Evolutionary conservation across 2,113 vertebrate genomes (phyloP), one percentile per base, ranked within the genome.

Genomic region (Pangasianodon gigas): DNA sequence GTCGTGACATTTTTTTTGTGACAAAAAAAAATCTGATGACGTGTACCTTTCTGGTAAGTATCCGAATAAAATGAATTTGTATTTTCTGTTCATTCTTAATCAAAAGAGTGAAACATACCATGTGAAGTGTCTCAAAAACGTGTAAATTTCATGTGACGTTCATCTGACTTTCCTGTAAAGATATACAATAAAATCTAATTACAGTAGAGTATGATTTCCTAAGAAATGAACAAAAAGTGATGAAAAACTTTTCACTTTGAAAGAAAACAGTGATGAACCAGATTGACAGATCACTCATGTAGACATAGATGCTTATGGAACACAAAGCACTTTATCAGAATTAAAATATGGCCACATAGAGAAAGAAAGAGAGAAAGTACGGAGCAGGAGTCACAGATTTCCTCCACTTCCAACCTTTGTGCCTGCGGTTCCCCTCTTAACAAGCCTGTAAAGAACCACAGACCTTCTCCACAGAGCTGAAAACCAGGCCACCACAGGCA

Each of bases 391-490:
- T 87, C 69, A 44, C 60, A 71, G 62, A 26, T 83, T 60, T 84
- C 46, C 82, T 58, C 51, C 65, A 90, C 90, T 92, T 90, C 19
- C 85, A 91, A 88, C 87, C 91, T 92, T 93, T 95, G 91, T 93
- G 92, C 85, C 92, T 81, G 92, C 74, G 84, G 89, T 87, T 92
- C 90, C 62, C 92, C 91, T 93, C 85, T 86, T 90, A 90, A 91
- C 90, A 90, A 91, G 89, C 89, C 90, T 86, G 74, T 92, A 94
- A 89, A 93, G 81, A 90, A 94, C 91, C 91, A 56, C 88, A 88
- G 89, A 69, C 87, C 90, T 91, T 93, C 91, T 93, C 92, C 92
- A 91, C 92, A 88, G 21, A 93, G 88, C 91, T 92, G 93, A 94
- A 94, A 93, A 93, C 91, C 88, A 93, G 52, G 46, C 88, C 92